phyloP scores from a whole-genome alignment of 2,888 invertebrate species.

The Cephus spinipes region DNA sequence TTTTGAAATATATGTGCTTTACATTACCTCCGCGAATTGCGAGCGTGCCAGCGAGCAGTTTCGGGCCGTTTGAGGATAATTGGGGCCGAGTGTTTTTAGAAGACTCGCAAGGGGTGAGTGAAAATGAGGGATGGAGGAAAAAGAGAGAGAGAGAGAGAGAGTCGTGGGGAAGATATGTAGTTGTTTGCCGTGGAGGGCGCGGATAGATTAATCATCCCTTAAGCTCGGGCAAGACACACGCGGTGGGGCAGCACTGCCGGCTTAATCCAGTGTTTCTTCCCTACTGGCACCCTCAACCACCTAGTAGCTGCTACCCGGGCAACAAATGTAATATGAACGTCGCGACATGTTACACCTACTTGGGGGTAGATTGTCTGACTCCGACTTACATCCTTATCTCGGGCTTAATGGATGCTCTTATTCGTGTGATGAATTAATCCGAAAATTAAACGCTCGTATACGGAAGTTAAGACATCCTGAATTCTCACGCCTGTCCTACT shows the following conservation, averaged over 20 bases:
- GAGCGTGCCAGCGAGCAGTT: conserved; percentile 20
- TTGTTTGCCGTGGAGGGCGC: conserved; percentile 53
- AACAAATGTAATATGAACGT: conserved; percentile 34
- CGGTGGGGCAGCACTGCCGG: conserved; percentile 45
- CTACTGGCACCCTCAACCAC: conserved; percentile 20
- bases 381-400: conserved; percentile 25
- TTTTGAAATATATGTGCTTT: not conserved
- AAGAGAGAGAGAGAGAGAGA: conserved; percentile 3
- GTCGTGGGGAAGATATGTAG: conserved; percentile 7
- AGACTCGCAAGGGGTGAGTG: not conserved
- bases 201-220: conserved; percentile 62
- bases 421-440: conserved; percentile 35
- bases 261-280: conserved; percentile 48
- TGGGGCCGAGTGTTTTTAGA: conserved; percentile 43
- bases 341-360: conserved; percentile 34
- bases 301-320: conserved; percentile 14
- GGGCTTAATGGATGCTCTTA: conserved; percentile 33
- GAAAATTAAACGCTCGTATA: conserved; percentile 26
- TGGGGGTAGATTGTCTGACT: conserved; percentile 33
- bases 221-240: conserved; percentile 55
- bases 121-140: not conserved
- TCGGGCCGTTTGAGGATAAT: conserved; percentile 45
- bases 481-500: not conserved
- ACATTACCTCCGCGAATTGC: not conserved
- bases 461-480: not conserved